phyloP scores from a whole-genome alignment of 2,797 vertebrate species.

The Enteromius mattozi region DNA sequence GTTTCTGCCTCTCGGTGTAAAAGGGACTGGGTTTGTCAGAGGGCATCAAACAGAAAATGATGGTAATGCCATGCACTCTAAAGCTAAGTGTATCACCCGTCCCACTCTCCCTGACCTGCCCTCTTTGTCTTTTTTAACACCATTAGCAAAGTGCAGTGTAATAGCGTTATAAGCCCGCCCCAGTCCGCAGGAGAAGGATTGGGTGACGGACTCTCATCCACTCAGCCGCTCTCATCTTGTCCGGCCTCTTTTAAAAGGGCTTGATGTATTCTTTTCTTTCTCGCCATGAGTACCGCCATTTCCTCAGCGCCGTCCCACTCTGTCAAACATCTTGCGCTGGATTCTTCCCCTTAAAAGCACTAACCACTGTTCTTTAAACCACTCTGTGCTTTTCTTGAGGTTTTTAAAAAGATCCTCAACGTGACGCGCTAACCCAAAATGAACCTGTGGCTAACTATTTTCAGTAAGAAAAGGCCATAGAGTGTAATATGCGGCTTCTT shows the following conservation, averaged over 20 bases:
- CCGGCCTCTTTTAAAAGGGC: conserved; percentile 57
- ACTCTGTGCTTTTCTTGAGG: neutral
- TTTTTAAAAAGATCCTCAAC: neutral
- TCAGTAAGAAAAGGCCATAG: neutral
- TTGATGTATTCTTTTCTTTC: conserved; percentile 57
- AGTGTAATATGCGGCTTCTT: neutral
- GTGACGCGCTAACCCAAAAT: neutral
- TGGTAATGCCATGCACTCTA: conserved; percentile 67
- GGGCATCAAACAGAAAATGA: conserved; percentile 63
- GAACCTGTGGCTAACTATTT: neutral
- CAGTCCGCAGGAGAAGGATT: conserved; percentile 60
- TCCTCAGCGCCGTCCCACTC: conserved; percentile 37
- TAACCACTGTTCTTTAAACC: neutral
- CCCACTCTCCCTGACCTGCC: conserved; percentile 62
- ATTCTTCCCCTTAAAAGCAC: conserved; percentile 43
- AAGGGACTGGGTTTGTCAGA: conserved; percentile 41
- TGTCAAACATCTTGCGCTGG: conserved; percentile 47
- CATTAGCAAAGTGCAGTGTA: conserved; percentile 82
- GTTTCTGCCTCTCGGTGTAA: conserved; percentile 41
- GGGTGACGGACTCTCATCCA: conserved; percentile 60
- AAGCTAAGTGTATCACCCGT: conserved; percentile 69
- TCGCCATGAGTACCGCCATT: conserved; percentile 50
- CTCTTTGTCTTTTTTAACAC: conserved; percentile 75
- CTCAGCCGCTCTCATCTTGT: conserved; percentile 60
- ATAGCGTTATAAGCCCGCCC: conserved; percentile 70